phyloP scores from a whole-genome alignment of 2,888 invertebrate species.

The Lacanobia wlatinum region DNA sequence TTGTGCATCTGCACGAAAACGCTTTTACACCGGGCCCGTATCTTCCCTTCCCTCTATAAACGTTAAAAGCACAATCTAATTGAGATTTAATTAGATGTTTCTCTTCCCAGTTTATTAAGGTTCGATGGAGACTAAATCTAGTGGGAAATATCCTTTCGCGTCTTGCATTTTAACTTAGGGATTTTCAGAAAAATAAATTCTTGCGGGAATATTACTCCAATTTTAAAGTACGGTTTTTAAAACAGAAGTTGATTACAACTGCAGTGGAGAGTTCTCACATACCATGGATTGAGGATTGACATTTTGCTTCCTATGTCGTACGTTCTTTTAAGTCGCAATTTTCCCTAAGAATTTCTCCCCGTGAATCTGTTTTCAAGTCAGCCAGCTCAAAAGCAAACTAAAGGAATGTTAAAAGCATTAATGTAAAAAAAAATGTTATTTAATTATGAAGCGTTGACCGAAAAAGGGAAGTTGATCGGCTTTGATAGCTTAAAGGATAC shows the following conservation, averaged over 20 bases:
- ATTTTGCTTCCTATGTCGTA: neutral
- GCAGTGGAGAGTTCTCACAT: neutral
- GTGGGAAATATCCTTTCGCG: slow-evolving; percentile 3
- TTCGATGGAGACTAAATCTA: slow-evolving; percentile 14
- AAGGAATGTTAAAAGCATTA: neutral
- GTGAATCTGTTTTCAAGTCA: neutral
- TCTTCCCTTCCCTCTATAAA: slow-evolving; percentile 45
- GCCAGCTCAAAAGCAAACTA: neutral
- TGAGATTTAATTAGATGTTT: slow-evolving; percentile 53
- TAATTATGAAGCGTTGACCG: slow-evolving; percentile 20
- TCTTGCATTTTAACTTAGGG: neutral
- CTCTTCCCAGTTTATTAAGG: slow-evolving; percentile 22
- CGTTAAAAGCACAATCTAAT: slow-evolving; percentile 46
- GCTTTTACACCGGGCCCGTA: slow-evolving; percentile 52
- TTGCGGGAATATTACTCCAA: neutral
- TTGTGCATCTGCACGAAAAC: slow-evolving; percentile 66
- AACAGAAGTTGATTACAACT: neutral
- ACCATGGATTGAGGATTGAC: neutral
- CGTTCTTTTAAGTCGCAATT: no score
- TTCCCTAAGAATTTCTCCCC: neutral
- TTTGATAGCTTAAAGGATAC: slow-evolving; percentile 39
- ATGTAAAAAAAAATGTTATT: slow-evolving; percentile 6
- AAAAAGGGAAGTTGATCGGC: neutral
- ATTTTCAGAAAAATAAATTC: neutral
- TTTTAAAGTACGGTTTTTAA: neutral